These are phyloP conservation scores for Bolborhynchus lineola DNA, from an alignment of 2,113 vertebrate genomes.

Conservation along the genomic window DNA sequence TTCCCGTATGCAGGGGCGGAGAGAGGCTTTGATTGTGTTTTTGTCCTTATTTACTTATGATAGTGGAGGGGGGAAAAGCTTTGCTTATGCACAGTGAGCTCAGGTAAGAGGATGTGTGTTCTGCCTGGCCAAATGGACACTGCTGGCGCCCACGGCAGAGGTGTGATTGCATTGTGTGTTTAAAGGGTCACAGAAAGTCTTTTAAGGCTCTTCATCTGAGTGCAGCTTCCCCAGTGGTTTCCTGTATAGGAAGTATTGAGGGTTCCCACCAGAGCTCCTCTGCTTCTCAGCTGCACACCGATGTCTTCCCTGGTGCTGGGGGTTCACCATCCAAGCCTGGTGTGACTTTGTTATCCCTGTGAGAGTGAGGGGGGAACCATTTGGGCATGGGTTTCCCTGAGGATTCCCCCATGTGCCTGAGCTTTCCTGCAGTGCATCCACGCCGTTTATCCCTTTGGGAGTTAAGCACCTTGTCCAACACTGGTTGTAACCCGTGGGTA, in stretches of 20 bases:
- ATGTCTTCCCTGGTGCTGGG: background rate
- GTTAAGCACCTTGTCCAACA: background rate
- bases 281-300: background rate
- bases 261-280: background rate
- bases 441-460: background rate
- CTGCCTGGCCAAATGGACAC: no score
- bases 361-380: background rate
- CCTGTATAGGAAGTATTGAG: background rate
- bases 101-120: background rate
- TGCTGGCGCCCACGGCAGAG: background rate
- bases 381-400: background rate
- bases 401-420: background rate
- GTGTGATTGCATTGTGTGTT: background rate
- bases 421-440: background rate
- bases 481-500: accelerated
- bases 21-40: background rate
- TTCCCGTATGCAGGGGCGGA: background rate
- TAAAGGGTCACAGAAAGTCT: background rate
- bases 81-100: background rate
- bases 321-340: background rate
- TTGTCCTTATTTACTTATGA: background rate
- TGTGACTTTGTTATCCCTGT: background rate
- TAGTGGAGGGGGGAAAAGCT: background rate
- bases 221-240: background rate
- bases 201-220: background rate